Evolutionary conservation across 2,797 vertebrate genomes (phyloP), one percentile per base, ranked within the genome.

Genomic region (Agapornis canus): DNA sequence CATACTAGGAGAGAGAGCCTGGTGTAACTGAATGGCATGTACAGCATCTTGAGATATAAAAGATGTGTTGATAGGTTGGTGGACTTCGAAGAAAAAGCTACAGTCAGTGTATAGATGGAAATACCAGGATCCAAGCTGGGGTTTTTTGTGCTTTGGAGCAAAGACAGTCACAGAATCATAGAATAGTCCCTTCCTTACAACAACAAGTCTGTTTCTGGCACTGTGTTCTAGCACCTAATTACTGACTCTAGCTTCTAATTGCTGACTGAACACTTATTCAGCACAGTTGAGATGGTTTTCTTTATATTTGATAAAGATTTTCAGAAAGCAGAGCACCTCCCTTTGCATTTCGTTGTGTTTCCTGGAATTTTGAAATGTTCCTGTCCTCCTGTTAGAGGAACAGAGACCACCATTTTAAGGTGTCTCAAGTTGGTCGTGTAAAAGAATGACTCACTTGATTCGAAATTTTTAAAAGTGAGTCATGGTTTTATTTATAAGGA

Each of bases 401-500:
- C 26, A 21, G 22, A 91, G 72, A 79, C 65, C 90, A 90, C 59
- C 59, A 88, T 86, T 66, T 92, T 84, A 81, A 82, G 35, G 77
- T 90, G 79, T 65, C 76, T 92, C 37, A 86, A 86, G 80, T 13
- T 79, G 32, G 83, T 90, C 3, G 6, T 86, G 82, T 51, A 86
- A 81, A 82, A 77, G 71, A 66, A 63, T 76, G 52, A 94, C 65
- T 96, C 95, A 92, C 47, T 94, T 65, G 75, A 93, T 89, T 77
- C 26, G 68, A 87, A 96, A 49, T 92, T 96, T 96, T 94, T 92
- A 92, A 89, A 96, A 95, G 60, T 95, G 94, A 96, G 29, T 96
- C 95, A 94, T 52, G 52, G 14, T 57, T 96, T 96, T 96, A 95
- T 96, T 96, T 96, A 92, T 94, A 95, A 92, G 65, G 57, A 90